These are phyloP conservation scores for Siderastrea siderea DNA, from an alignment of 92 coral and sea anemone species.

Conservation along the genomic window DNA sequence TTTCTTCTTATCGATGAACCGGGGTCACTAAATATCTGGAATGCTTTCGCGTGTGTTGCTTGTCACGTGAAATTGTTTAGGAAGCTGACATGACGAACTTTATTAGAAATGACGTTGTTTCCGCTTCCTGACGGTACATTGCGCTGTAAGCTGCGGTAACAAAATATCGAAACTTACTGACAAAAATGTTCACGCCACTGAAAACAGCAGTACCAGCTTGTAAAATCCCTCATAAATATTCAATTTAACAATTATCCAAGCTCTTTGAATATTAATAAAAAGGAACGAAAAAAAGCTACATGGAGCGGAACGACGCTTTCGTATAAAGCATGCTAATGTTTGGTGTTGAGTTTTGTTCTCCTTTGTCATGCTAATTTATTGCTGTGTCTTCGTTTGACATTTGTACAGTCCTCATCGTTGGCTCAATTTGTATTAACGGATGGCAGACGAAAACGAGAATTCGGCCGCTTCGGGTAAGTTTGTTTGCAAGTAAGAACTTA, in stretches of 20 bases:
- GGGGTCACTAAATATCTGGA: neutral
- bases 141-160: neutral
- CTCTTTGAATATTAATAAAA: slow-evolving; percentile 7
- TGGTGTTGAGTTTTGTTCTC: neutral
- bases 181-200: neutral
- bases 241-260: neutral
- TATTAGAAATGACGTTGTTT: too few species aligned
- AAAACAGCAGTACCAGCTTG: neutral
- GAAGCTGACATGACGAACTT: too few species aligned
- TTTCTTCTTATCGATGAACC: neutral
- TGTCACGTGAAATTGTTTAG: neutral
- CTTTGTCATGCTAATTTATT: slow-evolving; percentile 19
- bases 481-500: too few species aligned
- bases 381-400: slow-evolving; percentile 9
- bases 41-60: neutral
- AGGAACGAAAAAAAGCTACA: neutral
- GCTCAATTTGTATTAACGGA: neutral
- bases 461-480: slow-evolving; percentile 44
- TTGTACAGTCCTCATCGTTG: neutral
- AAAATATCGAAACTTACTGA: too few species aligned
- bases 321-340: neutral
- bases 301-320: neutral
- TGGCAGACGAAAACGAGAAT: slow-evolving; percentile 59
- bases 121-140: neutral
- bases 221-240: slow-evolving; percentile 6